A percentile compares a stretch with the other conserved stretches of the same genome.
Evolutionary conservation across 2,888 invertebrate genomes (phyloP).

Genomic region (Strigamia crassipes): DNA sequence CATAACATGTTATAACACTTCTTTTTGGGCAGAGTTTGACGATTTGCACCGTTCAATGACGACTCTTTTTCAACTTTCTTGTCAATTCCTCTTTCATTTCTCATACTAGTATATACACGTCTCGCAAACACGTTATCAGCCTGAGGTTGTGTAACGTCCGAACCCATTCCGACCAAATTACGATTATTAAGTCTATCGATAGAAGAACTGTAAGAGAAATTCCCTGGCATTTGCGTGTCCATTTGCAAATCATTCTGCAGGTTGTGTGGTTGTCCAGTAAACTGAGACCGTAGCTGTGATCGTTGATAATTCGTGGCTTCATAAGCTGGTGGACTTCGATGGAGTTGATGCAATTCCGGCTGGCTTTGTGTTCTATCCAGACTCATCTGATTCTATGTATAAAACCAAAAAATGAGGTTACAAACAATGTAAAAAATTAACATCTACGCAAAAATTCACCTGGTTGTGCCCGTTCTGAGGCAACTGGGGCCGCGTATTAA

Average conservation of each 20-base stretch:
- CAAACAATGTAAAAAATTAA: background rate
- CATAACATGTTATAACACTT: slow-evolving; percentile 70
- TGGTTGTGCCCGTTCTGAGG: slow-evolving; percentile 24
- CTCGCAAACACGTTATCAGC: background rate
- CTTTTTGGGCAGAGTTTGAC: slow-evolving; percentile 54
- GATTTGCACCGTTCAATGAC: slow-evolving; percentile 8
- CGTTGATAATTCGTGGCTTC: slow-evolving; percentile 46
- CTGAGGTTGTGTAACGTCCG: background rate
- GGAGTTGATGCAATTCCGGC: slow-evolving; percentile 23
- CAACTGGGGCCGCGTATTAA: slow-evolving; percentile 47
- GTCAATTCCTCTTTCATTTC: background rate
- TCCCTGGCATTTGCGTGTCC: slow-evolving; percentile 51
- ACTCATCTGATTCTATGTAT: background rate
- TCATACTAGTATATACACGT: background rate
- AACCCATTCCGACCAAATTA: background rate
- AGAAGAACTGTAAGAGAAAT: slow-evolving; percentile 50
- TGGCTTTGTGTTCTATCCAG: background rate
- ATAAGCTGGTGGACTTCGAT: slow-evolving; percentile 47
- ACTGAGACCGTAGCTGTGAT: slow-evolving; percentile 49
- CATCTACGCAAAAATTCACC: background rate
- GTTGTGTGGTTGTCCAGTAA: slow-evolving; percentile 43
- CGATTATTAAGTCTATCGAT: background rate
- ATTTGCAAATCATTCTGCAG: slow-evolving; percentile 51
- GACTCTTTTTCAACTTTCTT: slow-evolving; percentile 15
- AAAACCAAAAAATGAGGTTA: background rate